Evolutionary conservation across 2,888 invertebrate genomes (phyloP), one percentile per base, ranked within the genome.

Genomic region (Conops quadrifasciatus): DNA sequence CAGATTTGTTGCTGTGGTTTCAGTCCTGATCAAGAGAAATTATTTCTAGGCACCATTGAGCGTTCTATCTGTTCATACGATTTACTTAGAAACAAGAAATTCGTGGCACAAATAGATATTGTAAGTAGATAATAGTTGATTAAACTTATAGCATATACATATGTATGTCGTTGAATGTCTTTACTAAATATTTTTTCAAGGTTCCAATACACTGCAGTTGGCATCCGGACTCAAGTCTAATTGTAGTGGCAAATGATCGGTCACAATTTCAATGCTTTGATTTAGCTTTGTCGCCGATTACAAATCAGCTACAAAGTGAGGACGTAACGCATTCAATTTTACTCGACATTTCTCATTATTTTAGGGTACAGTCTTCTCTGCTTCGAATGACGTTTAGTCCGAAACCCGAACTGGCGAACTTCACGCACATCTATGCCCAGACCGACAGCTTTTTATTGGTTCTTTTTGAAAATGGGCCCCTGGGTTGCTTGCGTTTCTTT

Each of bases 41-140:
- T 96, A 11, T 86, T 96, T 30, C 85, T 94, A 59, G 94, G 94
- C 11, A 95, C 95, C 80, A 92, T 94, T 64, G 95, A 96, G 87
- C 93, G 94, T 5, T 91, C 94, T 2, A 85, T 97, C 73, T 93
- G 93, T 53, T 86, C 96, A 28, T 90, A 94, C 78, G 94, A 96
- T 87, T 89, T 91, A 72, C 87, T 88, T 30, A 93, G 94, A 60
- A 88, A 92, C 0, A 94, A 93, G 5, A 91, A 91, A 81, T 90
- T 91, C 21, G 90, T 92, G 3, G 75, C 83, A 49, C 92, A 93
- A 84, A 91, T 93, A 70, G 91, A 93, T 70, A 93, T 96, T 87
- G 95, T 95, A 86, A 89, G 91, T 88, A 15, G 2, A 36, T 7
- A 56, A 59, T 60, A 43, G 47, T 28, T 16, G 15, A 43, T 67